Base-by-base conservation (phyloP, 1,140 invertebrate genomes). In the Delia radicum region DNA sequence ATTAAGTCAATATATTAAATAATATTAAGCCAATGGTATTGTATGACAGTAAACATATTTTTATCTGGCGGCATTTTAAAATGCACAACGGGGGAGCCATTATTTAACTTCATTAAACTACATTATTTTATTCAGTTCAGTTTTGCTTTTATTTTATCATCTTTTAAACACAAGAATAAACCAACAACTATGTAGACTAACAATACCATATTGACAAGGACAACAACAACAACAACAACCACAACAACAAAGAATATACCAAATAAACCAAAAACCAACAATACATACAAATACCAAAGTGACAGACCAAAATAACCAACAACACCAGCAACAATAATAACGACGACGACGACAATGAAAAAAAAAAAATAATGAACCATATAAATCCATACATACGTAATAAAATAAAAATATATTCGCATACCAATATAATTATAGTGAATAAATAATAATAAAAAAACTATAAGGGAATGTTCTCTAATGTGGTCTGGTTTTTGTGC, bases 61-160 rank as follows among this genome's bases (percentile, higher is more conserved):
- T 69, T 37, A 33, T 37, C 37, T 69, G 29, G 29, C 31, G 65
- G 63, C 18, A 69, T 69, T 69, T 69, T 69, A 37, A 33, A 69
- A 69, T 37, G 8, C 65, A 24, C 65, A 69, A 37, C 65, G 37
- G 65, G 65, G 65, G 65, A 69, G 65, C 65, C 65, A 69, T 69
- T 69, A 69, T 69, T 69, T 69, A 28, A 33, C 65, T 69, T 69
- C 65, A 69, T 69, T 69, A 69, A 69, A 69, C 65, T 69, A 69
- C 65, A 69, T 21, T 69, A 21, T 24, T 69, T 13, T n/a, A n/a
- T n/a, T n/a, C n/a, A n/a, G n/a, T n/a, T n/a, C n/a, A n/a, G n/a
- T n/a, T n/a, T 69, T 12, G 48, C 7, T 55, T 24, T 55, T 37
- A 1, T 37, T 37, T 37, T 3, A 2, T 37, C 5, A n/a, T 42